Base-by-base conservation (phyloP, 2,113 vertebrate species). In the Propithecus coquereli region DNA sequence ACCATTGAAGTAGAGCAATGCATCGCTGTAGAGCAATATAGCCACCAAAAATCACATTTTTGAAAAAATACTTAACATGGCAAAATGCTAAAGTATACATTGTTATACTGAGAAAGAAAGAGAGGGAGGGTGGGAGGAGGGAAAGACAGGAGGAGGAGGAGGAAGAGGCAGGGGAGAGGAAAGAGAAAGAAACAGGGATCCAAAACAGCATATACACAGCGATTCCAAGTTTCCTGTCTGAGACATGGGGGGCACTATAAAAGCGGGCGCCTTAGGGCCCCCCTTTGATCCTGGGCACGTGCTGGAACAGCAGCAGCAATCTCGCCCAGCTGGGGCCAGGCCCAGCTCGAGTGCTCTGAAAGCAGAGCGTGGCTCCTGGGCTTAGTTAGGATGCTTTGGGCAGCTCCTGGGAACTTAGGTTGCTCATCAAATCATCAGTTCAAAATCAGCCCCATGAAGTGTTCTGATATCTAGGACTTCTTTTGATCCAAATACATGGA, bases 301-400 rank as follows among this genome's bases (percentile, higher is more conserved):
- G 52, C 37, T 27, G 12, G 10, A 3, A 2, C 0, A 54, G 30
- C 13, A 43, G 73, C 23, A 40, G 57, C n/a, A 30, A 16, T 11
- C 22, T 43, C 57, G 32, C 16, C 16, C n/a, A 27, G 52, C 22
- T 1, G 40, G 32, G 34, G 66, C n/a, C 45, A 17, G 88, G n/a
- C 17, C 37, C 34, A 9, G 8, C 10, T 63, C 7, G 3, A 40
- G n/a, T 30, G 61, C 40, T 87, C 1, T 57, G 50, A 83, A 77
- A 63, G 66, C 43, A 47, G 40, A 59, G 27, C 4, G 3, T 45
- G 59, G 61, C 14, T 61, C 59, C 43, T 1, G 12, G 73, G 70
- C n/a, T 9, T 0, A 1, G 22, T 8, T 0, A 1, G 27, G 25
- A 12, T 8, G 20, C 17, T 18, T 18, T 9, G 52, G 27, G n/a